Conservation (phyloP, 2,113 vertebrate genomes). For the Tetrax tetrax region DNA sequence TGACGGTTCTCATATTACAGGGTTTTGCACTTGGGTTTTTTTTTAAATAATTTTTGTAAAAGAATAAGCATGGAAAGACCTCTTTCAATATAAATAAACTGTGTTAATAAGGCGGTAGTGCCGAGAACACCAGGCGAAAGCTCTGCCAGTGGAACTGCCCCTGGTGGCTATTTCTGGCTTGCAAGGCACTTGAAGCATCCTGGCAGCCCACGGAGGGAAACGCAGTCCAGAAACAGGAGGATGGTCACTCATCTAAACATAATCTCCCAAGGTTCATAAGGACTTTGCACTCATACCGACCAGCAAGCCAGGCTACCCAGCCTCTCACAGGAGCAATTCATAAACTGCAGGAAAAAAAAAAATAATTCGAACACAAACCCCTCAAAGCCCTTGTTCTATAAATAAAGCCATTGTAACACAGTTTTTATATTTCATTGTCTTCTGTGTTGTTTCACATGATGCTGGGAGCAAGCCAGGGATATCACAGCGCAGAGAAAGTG, state of each 20-base stretch:
- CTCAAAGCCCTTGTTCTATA: conserved; percentile 29
- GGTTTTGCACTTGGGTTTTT: background rate
- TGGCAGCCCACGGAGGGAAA: conserved; percentile 4
- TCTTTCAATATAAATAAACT: background rate
- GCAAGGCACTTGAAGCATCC: background rate
- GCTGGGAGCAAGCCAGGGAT: background rate
- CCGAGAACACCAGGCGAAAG: background rate
- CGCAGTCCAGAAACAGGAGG: background rate
- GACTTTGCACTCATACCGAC: background rate
- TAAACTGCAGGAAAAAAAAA: background rate
- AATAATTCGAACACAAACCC: background rate
- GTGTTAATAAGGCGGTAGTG: conserved; percentile 16
- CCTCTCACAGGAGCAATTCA: conserved; percentile 5
- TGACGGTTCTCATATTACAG: background rate
- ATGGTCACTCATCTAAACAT: background rate
- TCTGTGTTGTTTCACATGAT: background rate
- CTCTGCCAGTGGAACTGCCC: conserved; percentile 3
- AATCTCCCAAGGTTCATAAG: background rate
- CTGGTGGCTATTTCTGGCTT: conserved; percentile 30
- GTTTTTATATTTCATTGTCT: conserved; percentile 19
- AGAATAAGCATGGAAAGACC: background rate
- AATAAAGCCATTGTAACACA: conserved; percentile 15
- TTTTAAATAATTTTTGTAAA: background rate
- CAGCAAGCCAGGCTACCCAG: background rate
- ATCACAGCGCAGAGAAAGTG: background rate